These are phyloP conservation scores for Coregonus ussuriensis DNA, from an alignment of 2,797 vertebrate genomes.

Conservation along the genomic window DNA sequence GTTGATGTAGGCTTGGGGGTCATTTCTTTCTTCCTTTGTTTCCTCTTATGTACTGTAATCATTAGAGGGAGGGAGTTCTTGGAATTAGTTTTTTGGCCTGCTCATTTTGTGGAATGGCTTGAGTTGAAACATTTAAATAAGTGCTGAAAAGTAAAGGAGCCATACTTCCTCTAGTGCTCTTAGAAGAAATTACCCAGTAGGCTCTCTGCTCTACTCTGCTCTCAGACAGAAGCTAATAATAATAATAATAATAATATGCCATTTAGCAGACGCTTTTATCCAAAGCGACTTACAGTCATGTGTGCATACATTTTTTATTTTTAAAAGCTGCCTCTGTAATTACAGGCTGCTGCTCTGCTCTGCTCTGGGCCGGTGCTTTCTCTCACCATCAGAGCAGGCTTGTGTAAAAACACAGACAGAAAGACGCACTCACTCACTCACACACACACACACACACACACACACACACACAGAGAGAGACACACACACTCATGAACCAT, in stretches of 20 bases:
- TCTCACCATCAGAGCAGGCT: slow-evolving; percentile 43
- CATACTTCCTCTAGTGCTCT: slow-evolving; percentile 61
- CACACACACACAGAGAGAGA: not conserved
- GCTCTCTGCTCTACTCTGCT: slow-evolving; percentile 54
- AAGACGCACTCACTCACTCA: not conserved
- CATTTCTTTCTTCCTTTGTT: not conserved
- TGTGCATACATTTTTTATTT: too few species aligned
- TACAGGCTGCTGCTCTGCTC: slow-evolving; percentile 54
- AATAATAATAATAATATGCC: too few species aligned
- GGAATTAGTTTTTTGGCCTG: slow-evolving; percentile 4
- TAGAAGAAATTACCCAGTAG: slow-evolving; percentile 68
- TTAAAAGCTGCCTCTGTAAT: slow-evolving; percentile 68
- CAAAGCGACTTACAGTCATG: too few species aligned
- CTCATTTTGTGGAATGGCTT: slow-evolving; percentile 41
- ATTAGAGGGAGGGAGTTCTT: not conserved
- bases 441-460: slow-evolving; percentile 24
- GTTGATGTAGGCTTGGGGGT: too few species aligned
- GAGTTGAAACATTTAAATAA: slow-evolving; percentile 56
- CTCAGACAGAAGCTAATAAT: slow-evolving; percentile 58
- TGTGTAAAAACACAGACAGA: not conserved
- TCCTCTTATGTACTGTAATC: not conserved
- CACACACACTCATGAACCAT: not conserved
- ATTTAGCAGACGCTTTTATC: too few species aligned
- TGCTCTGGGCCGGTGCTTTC: slow-evolving; percentile 14
- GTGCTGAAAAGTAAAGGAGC: slow-evolving; percentile 59